Evolutionary conservation across 2,888 invertebrate genomes (phyloP), one percentile per base, ranked within the genome.

Genomic region (Pollenia amentaria): DNA sequence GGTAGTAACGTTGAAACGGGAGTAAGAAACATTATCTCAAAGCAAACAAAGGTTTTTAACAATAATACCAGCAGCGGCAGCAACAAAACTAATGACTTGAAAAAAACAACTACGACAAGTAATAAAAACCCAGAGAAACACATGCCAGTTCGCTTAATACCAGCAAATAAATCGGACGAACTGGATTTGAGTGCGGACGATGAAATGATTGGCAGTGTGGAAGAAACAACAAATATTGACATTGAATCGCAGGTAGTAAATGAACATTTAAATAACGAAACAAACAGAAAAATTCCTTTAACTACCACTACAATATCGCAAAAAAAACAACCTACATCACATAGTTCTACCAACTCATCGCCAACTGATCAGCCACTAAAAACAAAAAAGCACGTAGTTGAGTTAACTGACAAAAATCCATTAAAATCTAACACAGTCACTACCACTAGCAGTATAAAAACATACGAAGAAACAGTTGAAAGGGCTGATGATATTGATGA

Each of bases 401-500:
- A 62, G 69, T 76, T 82, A 82, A 82, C 82, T n/a, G 83, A 83
- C 55, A 83, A 64, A 48, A 72, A 48, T 42, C 42, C 57, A 55
- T 78, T 78, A 57, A 65, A 79, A 80, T 60, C 69, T 87, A 87
- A 87, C 84, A 75, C 78, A 77, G 60, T 55, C 64, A 65, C 65
- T 57, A 84, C 51, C 14, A 81, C 11, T 16, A 70, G 11, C 18
- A 62, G 62, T 40, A 82, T 21, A 62, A 70, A 76, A 76, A 11
- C 29, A 67, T 60, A 72, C 29, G 55, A 64, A 72, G 55, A 72
- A 72, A 42, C 55, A 42, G n/a, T 48, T 72, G 73, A 79, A 65
- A 53, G 14, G 18, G 40, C 89, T 73, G 77, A 90, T 67, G 73
- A 90, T 89, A 85, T 85, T 83, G 87, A 89, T 90, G 90, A 92